A percentile compares a stretch with the other conserved stretches of the same genome.
Evolutionary conservation across 2,888 invertebrate genomes (phyloP).

Genomic region (Sympetrum striolatum): DNA sequence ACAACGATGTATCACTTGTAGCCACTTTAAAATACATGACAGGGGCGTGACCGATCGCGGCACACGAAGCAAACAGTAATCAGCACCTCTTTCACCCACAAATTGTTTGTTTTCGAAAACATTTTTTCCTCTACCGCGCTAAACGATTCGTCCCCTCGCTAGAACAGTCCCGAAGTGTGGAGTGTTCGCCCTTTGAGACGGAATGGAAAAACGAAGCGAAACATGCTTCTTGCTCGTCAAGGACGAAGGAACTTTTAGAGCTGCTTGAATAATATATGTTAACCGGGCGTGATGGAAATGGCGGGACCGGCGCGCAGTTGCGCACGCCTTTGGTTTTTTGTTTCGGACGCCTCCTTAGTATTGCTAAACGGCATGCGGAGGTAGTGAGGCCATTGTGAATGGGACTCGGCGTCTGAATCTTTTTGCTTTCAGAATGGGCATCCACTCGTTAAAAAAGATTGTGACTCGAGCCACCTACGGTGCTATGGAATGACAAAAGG

Average conservation of each 20-base stretch:
- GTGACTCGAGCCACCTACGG: too few species aligned
- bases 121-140: not conserved
- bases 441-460: not conserved
- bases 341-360: not conserved
- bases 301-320: not conserved
- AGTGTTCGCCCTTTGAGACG: not conserved
- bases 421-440: not conserved
- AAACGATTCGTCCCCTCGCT: not conserved
- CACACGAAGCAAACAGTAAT: not conserved
- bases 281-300: not conserved
- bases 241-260: not conserved
- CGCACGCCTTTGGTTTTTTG: not conserved
- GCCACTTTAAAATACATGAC: not conserved
- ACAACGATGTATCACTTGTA: not conserved
- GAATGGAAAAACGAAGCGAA: not conserved
- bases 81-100: not conserved
- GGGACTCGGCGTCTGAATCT: not conserved
- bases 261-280: not conserved
- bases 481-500: too few species aligned
- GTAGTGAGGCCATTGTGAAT: not conserved
- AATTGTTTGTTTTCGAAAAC: not conserved
- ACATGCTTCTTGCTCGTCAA: not conserved
- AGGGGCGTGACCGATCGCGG: too few species aligned
- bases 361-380: not conserved
- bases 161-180: not conserved